Evolutionary conservation across 2,113 vertebrate species (phyloP).

Genomic region (Apeltes quadracus): DNA sequence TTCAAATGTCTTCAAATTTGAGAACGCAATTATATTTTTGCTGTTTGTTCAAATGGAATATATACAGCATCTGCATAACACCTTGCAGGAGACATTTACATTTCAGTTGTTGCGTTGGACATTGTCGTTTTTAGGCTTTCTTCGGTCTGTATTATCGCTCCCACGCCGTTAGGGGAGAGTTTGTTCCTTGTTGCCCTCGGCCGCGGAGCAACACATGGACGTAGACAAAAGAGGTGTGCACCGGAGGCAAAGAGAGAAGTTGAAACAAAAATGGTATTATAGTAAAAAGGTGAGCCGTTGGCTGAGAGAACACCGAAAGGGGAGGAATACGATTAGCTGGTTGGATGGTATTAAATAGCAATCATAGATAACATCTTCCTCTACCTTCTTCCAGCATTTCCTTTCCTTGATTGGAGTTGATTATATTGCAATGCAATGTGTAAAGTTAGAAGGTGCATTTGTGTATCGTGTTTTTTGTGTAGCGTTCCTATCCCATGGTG

Average conservation of each 20-base stretch:
- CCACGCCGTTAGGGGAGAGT: not conserved
- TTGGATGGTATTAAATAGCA: slow-evolving; percentile 66
- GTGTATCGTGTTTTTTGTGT: slow-evolving; percentile 17
- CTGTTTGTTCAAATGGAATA: slow-evolving; percentile 22
- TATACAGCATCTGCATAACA: slow-evolving; percentile 27
- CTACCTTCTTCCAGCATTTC: slow-evolving; percentile 50
- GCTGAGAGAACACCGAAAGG: slow-evolving; percentile 37
- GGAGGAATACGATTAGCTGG: slow-evolving; percentile 53
- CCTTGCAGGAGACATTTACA: slow-evolving; percentile 20
- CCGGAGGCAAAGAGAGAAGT: not conserved
- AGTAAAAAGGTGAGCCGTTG: slow-evolving; percentile 11
- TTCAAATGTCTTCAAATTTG: slow-evolving; percentile 38
- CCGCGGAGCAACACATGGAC: not conserved
- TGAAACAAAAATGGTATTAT: not conserved
- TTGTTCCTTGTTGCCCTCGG: too few species aligned
- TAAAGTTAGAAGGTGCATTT: not conserved
- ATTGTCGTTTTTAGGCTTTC: slow-evolving; percentile 30
- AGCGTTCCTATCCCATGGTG: slow-evolving; percentile 14
- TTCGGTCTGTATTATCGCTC: not conserved
- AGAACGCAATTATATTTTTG: slow-evolving; percentile 27
- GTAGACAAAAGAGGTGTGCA: not conserved
- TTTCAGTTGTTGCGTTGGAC: slow-evolving; percentile 7
- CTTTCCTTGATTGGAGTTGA: slow-evolving; percentile 24
- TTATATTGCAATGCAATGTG: not conserved
- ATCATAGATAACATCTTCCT: slow-evolving; percentile 63